These are phyloP conservation scores for Gulo gulo DNA, from an alignment of 2,113 vertebrate species.

Conservation along the genomic window DNA sequence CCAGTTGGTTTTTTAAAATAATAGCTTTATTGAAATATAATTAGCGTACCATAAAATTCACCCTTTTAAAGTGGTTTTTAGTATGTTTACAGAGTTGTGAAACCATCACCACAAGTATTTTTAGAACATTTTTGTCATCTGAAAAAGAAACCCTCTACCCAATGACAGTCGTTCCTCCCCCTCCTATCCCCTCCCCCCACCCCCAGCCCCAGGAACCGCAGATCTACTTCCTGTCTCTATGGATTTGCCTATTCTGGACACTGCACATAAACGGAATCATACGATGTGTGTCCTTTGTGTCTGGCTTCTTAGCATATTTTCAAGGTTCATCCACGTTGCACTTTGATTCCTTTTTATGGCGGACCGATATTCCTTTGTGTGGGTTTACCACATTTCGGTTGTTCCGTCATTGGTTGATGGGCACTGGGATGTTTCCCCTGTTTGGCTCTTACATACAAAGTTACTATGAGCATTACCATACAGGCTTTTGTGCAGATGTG, in stretches of 20 bases:
- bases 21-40: slow-evolving; percentile 4
- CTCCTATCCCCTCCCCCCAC: too few species aligned
- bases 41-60: background rate
- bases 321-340: too few species aligned
- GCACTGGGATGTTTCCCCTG: background rate
- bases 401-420: accelerated
- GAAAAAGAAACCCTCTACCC: background rate
- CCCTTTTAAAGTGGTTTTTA: background rate
- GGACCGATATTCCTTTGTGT: background rate
- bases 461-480: background rate
- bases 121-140: background rate
- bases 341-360: background rate
- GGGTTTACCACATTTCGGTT: background rate
- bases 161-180: background rate
- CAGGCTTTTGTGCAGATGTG: background rate
- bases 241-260: background rate
- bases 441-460: background rate
- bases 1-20: background rate
- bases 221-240: background rate
- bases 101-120: background rate
- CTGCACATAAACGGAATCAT: background rate
- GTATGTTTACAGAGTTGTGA: background rate
- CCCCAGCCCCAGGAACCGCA: background rate
- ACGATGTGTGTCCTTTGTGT: background rate
- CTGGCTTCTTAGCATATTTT: background rate